phyloP scores from a whole-genome alignment of 1,140 invertebrate genomes.

The Philopotamus ludificatus region DNA sequence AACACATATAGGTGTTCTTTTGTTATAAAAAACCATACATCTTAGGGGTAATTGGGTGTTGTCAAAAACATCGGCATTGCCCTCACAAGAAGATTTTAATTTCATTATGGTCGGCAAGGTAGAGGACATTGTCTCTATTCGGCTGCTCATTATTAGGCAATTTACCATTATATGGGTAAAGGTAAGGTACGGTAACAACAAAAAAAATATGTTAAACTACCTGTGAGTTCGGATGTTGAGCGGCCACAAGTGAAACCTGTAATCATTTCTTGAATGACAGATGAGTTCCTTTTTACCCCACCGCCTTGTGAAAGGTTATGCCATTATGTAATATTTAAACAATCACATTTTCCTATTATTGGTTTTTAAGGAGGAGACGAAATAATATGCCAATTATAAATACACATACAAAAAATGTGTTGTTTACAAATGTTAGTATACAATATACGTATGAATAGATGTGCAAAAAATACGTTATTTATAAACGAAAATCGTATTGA shows the following conservation, averaged over 20 bases:
- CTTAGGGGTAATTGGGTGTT: too few species aligned
- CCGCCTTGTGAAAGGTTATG: not conserved
- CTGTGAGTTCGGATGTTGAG: conserved; percentile 14
- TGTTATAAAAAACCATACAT: too few species aligned
- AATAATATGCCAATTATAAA: too few species aligned
- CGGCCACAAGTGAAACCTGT: conserved; percentile 1
- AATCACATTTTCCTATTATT: too few species aligned
- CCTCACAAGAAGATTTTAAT: conserved; percentile 8
- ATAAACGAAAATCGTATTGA: too few species aligned
- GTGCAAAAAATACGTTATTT: too few species aligned
- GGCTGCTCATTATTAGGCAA: conserved; percentile 8
- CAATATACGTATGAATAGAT: too few species aligned
- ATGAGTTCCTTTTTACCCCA: conserved; percentile 22
- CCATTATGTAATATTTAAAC: not conserved
- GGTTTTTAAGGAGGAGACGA: too few species aligned
- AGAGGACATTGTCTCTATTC: not conserved
- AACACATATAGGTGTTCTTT: too few species aligned
- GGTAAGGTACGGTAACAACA: not conserved
- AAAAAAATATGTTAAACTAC: not conserved
- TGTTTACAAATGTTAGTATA: too few species aligned
- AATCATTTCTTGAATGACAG: conserved; percentile 33
- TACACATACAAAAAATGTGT: too few species aligned
- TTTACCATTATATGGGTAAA: conserved; percentile 1
- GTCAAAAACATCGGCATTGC: not conserved
- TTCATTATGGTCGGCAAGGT: not conserved